phyloP scores from a whole-genome alignment of 2,797 vertebrate genomes.

The Pterois miles region DNA sequence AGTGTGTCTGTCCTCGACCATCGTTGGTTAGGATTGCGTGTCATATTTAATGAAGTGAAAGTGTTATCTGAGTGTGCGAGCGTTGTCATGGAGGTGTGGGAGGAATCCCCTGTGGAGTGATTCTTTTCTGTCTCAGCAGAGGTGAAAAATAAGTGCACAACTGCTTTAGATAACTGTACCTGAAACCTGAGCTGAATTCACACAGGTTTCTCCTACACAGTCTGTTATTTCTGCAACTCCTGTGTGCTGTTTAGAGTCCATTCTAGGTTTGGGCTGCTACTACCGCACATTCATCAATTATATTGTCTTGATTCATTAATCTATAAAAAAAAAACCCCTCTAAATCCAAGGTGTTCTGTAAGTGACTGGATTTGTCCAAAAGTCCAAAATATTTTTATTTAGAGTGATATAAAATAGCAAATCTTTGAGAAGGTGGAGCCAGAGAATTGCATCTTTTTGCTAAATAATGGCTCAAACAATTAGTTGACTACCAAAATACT shows the following conservation, averaged over 20 bases:
- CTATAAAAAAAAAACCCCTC: background rate
- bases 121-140: constrained; percentile 39
- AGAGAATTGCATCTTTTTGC: background rate
- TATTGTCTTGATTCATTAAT: background rate
- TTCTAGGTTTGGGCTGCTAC: background rate
- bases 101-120: constrained; percentile 30
- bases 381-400: background rate
- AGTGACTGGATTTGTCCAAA: background rate
- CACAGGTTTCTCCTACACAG: background rate
- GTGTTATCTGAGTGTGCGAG: constrained; percentile 37
- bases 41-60: constrained; percentile 45
- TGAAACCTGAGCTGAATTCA: constrained; percentile 22
- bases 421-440: background rate
- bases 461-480: background rate
- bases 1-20: background rate
- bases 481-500: background rate
- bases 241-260: background rate
- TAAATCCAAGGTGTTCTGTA: background rate
- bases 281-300: background rate
- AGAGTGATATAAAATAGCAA: background rate
- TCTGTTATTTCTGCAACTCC: background rate
- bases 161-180: constrained; percentile 4
- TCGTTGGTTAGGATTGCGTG: constrained; percentile 47
- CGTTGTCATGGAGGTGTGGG: constrained; percentile 24
- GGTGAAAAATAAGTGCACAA: constrained; percentile 39